Evolutionary conservation across 37 sponge, comb jelly and placozoan species (phyloP).

Genomic region (Aphrocallistes beatrix): DNA sequence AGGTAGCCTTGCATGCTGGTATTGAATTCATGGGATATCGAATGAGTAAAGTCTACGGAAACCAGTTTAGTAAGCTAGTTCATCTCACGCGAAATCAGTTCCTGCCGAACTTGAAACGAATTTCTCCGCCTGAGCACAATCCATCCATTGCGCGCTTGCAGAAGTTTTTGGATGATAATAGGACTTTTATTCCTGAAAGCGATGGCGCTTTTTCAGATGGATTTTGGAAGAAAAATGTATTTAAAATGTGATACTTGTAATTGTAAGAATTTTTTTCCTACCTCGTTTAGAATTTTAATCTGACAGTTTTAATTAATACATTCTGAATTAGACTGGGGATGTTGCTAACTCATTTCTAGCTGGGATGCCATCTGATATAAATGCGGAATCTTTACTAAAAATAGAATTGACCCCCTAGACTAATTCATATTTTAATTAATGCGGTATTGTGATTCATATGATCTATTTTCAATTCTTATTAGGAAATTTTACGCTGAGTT

Average conservation of each 20-base stretch:
- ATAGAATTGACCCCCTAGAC: too few relatives aligned
- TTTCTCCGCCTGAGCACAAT: background rate
- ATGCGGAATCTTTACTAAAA: too few relatives aligned
- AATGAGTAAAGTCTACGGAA: background rate
- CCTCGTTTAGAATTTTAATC: background rate
- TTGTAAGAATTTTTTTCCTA: background rate
- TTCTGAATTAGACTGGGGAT: too few relatives aligned
- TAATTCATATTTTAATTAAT: too few relatives aligned
- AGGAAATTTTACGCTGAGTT: too few relatives aligned
- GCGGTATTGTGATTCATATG: too few relatives aligned
- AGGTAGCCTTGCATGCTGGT: background rate
- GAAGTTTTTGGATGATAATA: background rate
- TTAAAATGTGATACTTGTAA: too few relatives aligned
- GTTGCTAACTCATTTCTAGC: too few relatives aligned
- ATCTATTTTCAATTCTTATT: too few relatives aligned
- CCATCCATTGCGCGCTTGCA: background rate
- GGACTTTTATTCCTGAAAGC: background rate
- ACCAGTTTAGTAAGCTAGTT: background rate
- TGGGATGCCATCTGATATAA: too few relatives aligned
- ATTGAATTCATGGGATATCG: slow-evolving; percentile 4
- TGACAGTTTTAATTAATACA: too few relatives aligned
- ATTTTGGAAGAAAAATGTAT: background rate
- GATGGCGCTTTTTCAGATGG: background rate
- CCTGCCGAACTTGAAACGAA: background rate
- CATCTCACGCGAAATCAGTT: background rate